These are phyloP conservation scores for Otus sunia DNA, from an alignment of 2,113 vertebrate species.

Conservation along the genomic window DNA sequence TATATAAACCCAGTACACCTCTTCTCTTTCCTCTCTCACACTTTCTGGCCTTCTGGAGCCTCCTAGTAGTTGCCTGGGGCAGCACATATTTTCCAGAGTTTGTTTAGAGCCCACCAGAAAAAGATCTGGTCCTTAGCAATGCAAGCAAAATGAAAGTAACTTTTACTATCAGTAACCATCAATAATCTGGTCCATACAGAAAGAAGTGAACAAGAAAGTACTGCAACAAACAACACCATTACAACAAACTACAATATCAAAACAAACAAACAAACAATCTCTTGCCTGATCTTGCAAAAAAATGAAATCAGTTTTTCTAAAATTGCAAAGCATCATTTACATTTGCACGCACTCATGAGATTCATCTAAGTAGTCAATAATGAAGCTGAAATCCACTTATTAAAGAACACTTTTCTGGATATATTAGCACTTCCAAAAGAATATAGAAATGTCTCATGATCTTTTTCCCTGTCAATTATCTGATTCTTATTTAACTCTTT, in stretches of 20 bases:
- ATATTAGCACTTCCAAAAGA: neutral
- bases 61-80: neutral
- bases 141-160: neutral
- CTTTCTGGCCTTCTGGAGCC: neutral
- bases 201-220: neutral
- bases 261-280: neutral
- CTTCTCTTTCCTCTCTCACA: neutral
- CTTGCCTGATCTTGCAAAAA: neutral
- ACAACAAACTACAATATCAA: neutral
- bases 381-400: neutral
- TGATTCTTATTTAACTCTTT: neutral
- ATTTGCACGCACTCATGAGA: neutral
- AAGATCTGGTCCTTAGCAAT: neutral
- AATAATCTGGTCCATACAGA: neutral
- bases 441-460: neutral
- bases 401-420: neutral
- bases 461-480: neutral
- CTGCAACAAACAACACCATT: neutral
- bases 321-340: neutral
- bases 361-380: neutral
- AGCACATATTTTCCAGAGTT: neutral
- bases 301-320: neutral
- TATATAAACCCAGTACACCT: accelerated
- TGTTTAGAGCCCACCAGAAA: neutral
- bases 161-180: neutral